Base-by-base conservation (phyloP, 2,888 invertebrate genomes). In the Vesta saturnalis region DNA sequence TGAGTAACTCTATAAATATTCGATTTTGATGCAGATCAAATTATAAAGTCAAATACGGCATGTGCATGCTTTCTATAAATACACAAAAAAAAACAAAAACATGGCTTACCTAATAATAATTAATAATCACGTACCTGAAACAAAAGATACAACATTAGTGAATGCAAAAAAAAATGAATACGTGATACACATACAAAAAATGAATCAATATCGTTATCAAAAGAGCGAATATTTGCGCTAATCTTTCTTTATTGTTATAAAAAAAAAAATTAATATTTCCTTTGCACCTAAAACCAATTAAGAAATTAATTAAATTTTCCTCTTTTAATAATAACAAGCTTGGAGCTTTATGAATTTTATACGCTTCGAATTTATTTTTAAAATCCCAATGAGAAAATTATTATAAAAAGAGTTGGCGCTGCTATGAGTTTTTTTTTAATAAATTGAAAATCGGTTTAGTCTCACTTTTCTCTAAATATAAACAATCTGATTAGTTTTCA, bases 241-340 rank as follows among this genome's bases (percentile, higher is more conserved):
- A 23, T 23, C 4, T 23, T 3, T 23, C n/a, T n/a, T 3, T n/a
- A 39, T 39, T 39, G n/a, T 39, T n/a, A 8, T 2, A n/a, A 39
- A 39, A 39, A 39, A 39, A 39, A 39, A n/a, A 39, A 39, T 39
- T 39, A n/a, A 39, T 39, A 39, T 39, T 39, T 39, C n/a, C 39
- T 39, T 39, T 39, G 39, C 39, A 39, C 39, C 39, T 39, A 39
- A 39, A 39, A 39, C 39, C 39, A 39, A 39, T 39, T 39, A 39
- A 39, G 39, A 39, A 39, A 39, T 39, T 39, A 39, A 39, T 39
- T 39, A 39, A 39, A 39, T 39, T 39, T 39, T 39, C 39, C 39
- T 39, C 39, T 3, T 39, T n/a, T n/a, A 39, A n/a, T n/a, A 39
- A 39, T 39, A 39, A 39, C 39, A n/a, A 39, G n/a, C 39, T 23